phyloP scores from a whole-genome alignment of 2,888 invertebrate species.

The Hartigia nigra region DNA sequence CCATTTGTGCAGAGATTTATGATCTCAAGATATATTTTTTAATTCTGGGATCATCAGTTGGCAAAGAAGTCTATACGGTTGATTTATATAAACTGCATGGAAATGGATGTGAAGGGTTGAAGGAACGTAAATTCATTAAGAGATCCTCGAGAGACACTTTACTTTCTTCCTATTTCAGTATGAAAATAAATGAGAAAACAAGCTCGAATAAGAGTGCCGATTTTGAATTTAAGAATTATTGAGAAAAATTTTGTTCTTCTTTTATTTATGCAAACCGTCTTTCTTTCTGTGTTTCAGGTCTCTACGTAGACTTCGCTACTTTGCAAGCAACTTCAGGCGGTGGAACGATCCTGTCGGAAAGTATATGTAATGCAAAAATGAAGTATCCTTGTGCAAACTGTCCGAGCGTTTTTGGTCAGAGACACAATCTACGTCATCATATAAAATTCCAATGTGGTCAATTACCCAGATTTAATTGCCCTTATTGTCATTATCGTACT shows the following conservation, averaged over 20 bases:
- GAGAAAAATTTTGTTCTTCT: not conserved
- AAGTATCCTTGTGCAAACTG: conserved; percentile 32
- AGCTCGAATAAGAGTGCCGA: not conserved
- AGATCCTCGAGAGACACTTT: not conserved
- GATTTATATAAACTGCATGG: not conserved
- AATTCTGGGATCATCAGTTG: not conserved
- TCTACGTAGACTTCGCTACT: not conserved
- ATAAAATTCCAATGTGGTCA: conserved; percentile 33
- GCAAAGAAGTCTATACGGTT: not conserved
- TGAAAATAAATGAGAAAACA: not conserved
- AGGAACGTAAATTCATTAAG: not conserved
- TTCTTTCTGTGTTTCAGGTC: not conserved
- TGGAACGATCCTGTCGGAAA: not conserved
- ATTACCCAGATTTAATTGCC: conserved; percentile 35
- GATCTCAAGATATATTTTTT: not conserved
- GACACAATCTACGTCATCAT: conserved; percentile 18
- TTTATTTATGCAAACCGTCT: not conserved
- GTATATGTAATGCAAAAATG: not conserved
- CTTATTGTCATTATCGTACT: conserved; percentile 29
- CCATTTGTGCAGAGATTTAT: not conserved
- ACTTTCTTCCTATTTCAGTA: not conserved
- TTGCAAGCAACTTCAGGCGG: not conserved
- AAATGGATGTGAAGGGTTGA: not conserved
- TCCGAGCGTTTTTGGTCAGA: conserved; percentile 14
- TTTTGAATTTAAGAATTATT: not conserved